A percentile compares a stretch with the other conserved stretches of the same genome.
phyloP scores from a whole-genome alignment of 2,888 invertebrate genomes.

The Gryllus longicercus region DNA sequence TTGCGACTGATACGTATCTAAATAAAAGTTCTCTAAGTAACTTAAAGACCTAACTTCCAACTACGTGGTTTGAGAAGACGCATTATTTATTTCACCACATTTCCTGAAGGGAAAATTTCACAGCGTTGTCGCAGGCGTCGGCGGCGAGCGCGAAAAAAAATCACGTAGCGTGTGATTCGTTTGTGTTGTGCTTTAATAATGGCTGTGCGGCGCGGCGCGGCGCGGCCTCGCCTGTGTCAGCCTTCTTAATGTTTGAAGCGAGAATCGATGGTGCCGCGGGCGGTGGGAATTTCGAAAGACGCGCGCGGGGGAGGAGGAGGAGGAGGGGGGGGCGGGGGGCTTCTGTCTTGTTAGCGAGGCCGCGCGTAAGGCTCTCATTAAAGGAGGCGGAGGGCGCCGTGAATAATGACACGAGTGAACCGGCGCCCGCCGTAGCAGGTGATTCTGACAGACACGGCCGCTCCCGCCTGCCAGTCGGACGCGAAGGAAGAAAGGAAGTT shows the following conservation, averaged over 20 bases:
- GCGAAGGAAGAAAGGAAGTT: neutral
- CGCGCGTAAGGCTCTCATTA: neutral
- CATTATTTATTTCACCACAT: neutral
- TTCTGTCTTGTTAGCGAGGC: neutral
- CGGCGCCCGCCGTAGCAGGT: slow-evolving; percentile 21
- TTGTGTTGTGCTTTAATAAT: neutral
- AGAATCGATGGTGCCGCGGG: neutral
- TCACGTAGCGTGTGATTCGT: neutral
- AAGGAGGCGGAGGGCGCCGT: neutral
- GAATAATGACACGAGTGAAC: slow-evolving; percentile 9
- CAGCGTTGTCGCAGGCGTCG: neutral
- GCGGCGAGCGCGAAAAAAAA: neutral
- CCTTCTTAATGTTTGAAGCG: slow-evolving; percentile 8
- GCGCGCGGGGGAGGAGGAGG: neutral
- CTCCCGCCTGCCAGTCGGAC: neutral
- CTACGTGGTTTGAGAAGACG: neutral
- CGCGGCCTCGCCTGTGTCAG: neutral
- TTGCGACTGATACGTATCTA: too few relatives aligned
- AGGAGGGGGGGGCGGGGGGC: neutral
- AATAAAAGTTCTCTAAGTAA: too few relatives aligned
- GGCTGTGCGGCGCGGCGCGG: neutral
- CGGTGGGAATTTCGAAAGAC: slow-evolving; percentile 9
- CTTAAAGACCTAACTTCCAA: too few relatives aligned
- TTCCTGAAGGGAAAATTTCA: neutral
- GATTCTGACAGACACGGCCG: slow-evolving; percentile 24